Evolutionary conservation across 2,113 vertebrate genomes (phyloP).

Genomic region (Menura novaehollandiae): DNA sequence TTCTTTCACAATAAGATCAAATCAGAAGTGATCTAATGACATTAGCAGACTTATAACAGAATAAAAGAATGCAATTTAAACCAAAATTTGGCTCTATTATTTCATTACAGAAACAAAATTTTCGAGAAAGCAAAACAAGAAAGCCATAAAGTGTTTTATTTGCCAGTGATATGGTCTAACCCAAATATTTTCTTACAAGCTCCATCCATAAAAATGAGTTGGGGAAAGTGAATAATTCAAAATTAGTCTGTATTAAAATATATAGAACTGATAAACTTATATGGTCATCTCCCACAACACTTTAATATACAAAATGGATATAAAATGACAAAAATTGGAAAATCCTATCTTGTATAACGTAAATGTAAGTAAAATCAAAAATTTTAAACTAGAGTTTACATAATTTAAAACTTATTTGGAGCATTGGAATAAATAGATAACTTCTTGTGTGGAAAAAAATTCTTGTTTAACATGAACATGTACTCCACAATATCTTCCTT

Average conservation of each 20-base stretch:
- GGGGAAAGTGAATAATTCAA: background rate
- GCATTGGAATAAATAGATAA: background rate
- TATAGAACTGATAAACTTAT: background rate
- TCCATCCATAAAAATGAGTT: background rate
- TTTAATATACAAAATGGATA: background rate
- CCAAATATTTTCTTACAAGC: background rate
- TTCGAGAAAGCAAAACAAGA: constrained; percentile 4
- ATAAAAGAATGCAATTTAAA: constrained; percentile 36
- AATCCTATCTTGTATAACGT: background rate
- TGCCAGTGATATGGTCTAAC: background rate
- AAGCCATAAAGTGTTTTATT: background rate
- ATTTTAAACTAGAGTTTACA: background rate
- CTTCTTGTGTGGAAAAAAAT: background rate
- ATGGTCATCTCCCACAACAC: background rate
- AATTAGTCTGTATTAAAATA: background rate
- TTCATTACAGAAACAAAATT: background rate
- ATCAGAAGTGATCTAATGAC: constrained; percentile 38
- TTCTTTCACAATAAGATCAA: constrained; percentile 32
- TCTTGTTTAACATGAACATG: background rate
- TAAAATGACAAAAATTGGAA: background rate
- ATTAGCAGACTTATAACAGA: background rate
- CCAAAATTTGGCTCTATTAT: background rate
- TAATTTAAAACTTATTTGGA: background rate
- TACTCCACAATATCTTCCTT: background rate
- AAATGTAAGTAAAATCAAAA: background rate